A percentile compares a stretch with the other conserved stretches of the same genome.
Conservation (phyloP, 2,888 invertebrate species). For the Macrophya annulata region DNA sequence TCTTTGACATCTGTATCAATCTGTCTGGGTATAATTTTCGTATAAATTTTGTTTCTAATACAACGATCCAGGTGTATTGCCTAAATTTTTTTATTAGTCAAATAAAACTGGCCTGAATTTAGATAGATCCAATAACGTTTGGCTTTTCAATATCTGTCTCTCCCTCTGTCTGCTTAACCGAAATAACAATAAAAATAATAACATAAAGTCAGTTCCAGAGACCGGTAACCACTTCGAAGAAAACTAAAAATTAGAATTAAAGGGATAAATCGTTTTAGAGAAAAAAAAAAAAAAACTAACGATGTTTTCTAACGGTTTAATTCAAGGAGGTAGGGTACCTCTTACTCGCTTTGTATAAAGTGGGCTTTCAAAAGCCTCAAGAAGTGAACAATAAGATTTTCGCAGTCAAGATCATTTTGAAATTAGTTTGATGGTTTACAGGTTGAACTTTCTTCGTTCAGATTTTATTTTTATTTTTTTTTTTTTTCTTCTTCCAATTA, state of each 20-base stretch:
- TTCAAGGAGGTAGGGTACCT: not conserved
- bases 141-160: conserved; percentile 36
- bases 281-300: not conserved
- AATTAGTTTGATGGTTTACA: not conserved
- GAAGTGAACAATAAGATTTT: not conserved
- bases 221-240: not conserved
- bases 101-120: not conserved
- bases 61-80: not conserved
- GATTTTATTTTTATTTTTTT: not conserved
- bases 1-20: conserved; percentile 11
- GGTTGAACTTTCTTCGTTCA: not conserved
- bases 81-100: not conserved
- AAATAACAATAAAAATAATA: not conserved
- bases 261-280: not conserved
- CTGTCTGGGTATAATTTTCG: not conserved
- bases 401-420: not conserved
- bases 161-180: not conserved
- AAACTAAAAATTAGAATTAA: not conserved
- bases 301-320: not conserved
- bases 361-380: not conserved
- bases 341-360: not conserved
- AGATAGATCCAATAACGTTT: conserved; percentile 31
- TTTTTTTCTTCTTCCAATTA: no score
- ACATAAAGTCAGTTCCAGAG: not conserved
- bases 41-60: not conserved